phyloP scores from a whole-genome alignment of 2,113 vertebrate genomes.

The Monopterus albus region DNA sequence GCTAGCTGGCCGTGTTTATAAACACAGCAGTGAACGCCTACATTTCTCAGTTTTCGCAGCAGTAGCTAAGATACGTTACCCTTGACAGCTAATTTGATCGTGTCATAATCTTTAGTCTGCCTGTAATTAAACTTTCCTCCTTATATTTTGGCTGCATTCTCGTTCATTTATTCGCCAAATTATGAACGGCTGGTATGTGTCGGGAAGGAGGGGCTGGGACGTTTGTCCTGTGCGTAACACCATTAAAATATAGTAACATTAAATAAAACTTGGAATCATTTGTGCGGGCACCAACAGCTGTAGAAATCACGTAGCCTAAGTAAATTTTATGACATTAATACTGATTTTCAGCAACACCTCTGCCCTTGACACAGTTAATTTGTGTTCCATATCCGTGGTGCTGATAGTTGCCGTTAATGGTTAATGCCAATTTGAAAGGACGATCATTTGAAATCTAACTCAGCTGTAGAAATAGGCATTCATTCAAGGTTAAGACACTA shows the following conservation, averaged over 20 bases:
- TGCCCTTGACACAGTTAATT: constrained; percentile 2
- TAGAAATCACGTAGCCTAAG: background rate
- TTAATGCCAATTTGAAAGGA: too few species aligned
- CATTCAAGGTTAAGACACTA: too few species aligned
- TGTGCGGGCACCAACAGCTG: background rate
- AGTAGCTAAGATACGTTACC: background rate
- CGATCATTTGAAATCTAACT: too few species aligned
- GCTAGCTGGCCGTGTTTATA: constrained; percentile 77
- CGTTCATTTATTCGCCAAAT: constrained; percentile 24
- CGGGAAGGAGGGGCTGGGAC: constrained; percentile 36
- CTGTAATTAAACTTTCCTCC: constrained; percentile 5
- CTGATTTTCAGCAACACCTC: background rate
- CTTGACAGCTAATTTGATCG: background rate
- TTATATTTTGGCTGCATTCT: background rate
- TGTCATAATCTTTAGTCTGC: background rate
- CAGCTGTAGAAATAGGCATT: too few species aligned
- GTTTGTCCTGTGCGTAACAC: background rate
- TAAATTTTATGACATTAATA: background rate
- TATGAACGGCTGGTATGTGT: background rate
- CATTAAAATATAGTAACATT: background rate
- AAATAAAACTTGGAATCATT: background rate
- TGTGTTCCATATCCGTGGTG: background rate
- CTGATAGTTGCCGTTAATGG: background rate
- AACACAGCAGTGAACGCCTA: constrained; percentile 67
- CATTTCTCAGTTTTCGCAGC: constrained; percentile 18